Evolutionary conservation across 2,888 invertebrate species (phyloP).

Genomic region (Drosophila picticornis): DNA sequence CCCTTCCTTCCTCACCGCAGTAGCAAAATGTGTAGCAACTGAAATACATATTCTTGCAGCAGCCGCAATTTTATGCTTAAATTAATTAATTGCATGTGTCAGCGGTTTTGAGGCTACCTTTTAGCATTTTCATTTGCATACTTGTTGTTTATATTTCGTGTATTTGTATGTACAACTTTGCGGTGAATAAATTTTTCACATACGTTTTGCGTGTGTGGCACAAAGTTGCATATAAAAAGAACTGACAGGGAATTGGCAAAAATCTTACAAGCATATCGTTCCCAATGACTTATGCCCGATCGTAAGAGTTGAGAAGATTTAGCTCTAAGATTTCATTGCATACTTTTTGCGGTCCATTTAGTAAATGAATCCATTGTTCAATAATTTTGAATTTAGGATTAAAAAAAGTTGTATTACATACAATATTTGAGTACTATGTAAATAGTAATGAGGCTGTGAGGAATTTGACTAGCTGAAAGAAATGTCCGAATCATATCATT

Average conservation of each 20-base stretch:
- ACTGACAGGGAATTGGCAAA: conserved; percentile 13
- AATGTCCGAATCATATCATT: background rate
- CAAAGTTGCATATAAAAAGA: conserved; percentile 1
- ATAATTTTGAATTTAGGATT: background rate
- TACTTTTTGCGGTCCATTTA: background rate
- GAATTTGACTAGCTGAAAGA: background rate
- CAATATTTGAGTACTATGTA: background rate
- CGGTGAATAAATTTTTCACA: conserved; percentile 51
- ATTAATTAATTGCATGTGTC: conserved; percentile 79
- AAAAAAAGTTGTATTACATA: background rate
- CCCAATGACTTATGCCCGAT: background rate
- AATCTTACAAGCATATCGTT: conserved; percentile 5
- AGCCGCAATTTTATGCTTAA: conserved; percentile 61
- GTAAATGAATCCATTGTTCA: background rate
- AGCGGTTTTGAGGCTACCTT: conserved; percentile 64
- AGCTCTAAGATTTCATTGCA: background rate
- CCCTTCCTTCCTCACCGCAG: background rate
- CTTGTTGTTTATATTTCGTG: conserved; percentile 37
- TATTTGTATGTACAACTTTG: conserved; percentile 13
- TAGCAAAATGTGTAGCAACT: background rate
- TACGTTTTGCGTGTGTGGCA: conserved; percentile 29
- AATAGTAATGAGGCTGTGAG: background rate
- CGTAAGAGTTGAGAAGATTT: background rate
- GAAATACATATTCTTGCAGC: conserved; percentile 50
- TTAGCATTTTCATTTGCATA: conserved; percentile 56